phyloP scores from a whole-genome alignment of 2,888 invertebrate genomes.

The Odontocolon sp. region DNA sequence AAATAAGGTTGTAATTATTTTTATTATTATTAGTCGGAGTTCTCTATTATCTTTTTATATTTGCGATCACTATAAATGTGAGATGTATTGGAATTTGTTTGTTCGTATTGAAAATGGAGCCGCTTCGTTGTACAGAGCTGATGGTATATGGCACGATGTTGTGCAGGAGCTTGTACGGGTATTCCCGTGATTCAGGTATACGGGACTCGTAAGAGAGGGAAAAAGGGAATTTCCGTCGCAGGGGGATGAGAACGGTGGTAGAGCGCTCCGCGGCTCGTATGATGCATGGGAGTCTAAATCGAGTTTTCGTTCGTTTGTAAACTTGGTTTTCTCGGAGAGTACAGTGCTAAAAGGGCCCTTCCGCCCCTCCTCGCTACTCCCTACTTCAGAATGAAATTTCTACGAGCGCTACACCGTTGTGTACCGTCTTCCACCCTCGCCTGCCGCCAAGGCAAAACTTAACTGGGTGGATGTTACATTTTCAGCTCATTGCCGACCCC shows the following conservation, averaged over 20 bases:
- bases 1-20: too few relatives aligned
- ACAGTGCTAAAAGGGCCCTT: conserved; percentile 69
- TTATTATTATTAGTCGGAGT: too few relatives aligned
- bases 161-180: background rate
- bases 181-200: conserved; percentile 64
- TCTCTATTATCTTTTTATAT: too few relatives aligned
- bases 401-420: conserved; percentile 59
- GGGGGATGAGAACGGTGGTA: conserved; percentile 23
- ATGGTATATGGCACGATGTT: background rate
- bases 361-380: conserved; percentile 34
- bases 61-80: too few relatives aligned
- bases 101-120: too few relatives aligned
- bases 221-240: conserved; percentile 26
- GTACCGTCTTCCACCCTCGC: background rate
- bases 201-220: background rate
- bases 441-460: conserved; percentile 59
- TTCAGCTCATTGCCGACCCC: conserved; percentile 60
- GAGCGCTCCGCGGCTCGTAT: conserved; percentile 63
- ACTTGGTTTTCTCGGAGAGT: conserved; percentile 71
- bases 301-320: conserved; percentile 77
- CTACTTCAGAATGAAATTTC: conserved; percentile 72
- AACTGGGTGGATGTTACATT: conserved; percentile 69
- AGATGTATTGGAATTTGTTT: too few relatives aligned
- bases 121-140: conserved; percentile 60
- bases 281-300: conserved; percentile 76